Conservation (phyloP, 2,113 vertebrate genomes). For the Corythornis cristatus region DNA sequence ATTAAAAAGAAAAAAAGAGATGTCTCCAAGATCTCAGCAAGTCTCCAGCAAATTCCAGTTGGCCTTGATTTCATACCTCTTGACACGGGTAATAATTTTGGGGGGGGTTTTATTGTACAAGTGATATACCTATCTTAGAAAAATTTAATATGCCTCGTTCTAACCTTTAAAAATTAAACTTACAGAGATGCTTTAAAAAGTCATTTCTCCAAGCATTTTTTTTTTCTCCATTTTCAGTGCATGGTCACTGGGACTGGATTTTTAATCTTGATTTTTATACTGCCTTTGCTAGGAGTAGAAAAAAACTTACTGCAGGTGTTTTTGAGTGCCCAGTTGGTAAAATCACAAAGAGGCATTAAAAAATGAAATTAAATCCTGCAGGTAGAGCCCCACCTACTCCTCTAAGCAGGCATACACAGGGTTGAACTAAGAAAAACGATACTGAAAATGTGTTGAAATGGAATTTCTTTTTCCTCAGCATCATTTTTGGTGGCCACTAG, state of each 20-base stretch:
- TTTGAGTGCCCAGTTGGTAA: neutral
- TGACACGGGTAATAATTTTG: neutral
- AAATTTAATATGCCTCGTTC: neutral
- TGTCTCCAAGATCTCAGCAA: neutral
- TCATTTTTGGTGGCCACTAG: neutral
- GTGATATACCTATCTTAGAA: neutral
- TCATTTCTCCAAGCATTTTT: neutral
- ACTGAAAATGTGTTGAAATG: neutral
- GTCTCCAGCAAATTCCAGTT: neutral
- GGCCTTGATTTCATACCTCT: slow-evolving; percentile 6
- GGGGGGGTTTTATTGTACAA: slow-evolving; percentile 24
- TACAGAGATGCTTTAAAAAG: neutral
- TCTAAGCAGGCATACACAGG: neutral
- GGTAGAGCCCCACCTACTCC: neutral
- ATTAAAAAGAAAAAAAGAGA: neutral
- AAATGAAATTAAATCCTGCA: neutral
- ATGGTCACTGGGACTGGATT: neutral
- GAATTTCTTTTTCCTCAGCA: neutral
- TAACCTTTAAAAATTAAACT: slow-evolving; percentile 25
- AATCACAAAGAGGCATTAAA: neutral
- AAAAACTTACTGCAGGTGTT: neutral
- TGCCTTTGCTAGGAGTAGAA: neutral
- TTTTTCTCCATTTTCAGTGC: neutral
- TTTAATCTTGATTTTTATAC: neutral
- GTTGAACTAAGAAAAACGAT: neutral